phyloP scores from a whole-genome alignment of 2,888 invertebrate species.

The Lampropteryx suffumata region DNA sequence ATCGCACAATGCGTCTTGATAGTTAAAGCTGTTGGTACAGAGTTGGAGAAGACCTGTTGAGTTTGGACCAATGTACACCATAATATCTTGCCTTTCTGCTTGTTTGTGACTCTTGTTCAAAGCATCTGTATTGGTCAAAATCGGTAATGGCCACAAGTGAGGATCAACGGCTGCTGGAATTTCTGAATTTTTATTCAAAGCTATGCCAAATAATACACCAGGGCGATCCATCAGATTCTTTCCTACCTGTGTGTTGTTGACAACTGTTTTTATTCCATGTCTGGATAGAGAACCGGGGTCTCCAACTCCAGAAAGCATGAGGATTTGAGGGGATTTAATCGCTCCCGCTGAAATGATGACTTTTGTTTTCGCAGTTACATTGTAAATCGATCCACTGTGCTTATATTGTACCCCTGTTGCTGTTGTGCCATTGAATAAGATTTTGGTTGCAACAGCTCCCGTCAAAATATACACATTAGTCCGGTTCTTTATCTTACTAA shows the following conservation, averaged over 20 bases:
- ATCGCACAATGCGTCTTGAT: constrained; percentile 39
- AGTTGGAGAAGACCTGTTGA: constrained; percentile 33
- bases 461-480: constrained; percentile 4
- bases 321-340: constrained; percentile 44
- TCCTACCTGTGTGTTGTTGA: constrained; percentile 24
- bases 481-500: constrained; percentile 4
- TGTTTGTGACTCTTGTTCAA: no score
- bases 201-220: neutral
- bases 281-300: constrained; percentile 38
- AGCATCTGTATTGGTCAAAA: constrained; percentile 16
- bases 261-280: constrained; percentile 35
- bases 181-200: constrained; percentile 1
- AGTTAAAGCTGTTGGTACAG: constrained; percentile 41
- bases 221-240: constrained; percentile 33
- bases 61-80: constrained; percentile 33
- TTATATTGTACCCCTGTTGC: constrained; percentile 46
- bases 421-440: constrained; percentile 41
- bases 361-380: constrained; percentile 36
- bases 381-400: constrained; percentile 25
- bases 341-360: constrained; percentile 51
- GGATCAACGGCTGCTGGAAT: constrained; percentile 2
- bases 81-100: neutral
- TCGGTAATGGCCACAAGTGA: constrained; percentile 33
- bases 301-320: constrained; percentile 55
- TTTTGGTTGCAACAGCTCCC: constrained; percentile 12